Conservation (phyloP, 1,140 invertebrate genomes). For the Condylostylus longicornis region DNA sequence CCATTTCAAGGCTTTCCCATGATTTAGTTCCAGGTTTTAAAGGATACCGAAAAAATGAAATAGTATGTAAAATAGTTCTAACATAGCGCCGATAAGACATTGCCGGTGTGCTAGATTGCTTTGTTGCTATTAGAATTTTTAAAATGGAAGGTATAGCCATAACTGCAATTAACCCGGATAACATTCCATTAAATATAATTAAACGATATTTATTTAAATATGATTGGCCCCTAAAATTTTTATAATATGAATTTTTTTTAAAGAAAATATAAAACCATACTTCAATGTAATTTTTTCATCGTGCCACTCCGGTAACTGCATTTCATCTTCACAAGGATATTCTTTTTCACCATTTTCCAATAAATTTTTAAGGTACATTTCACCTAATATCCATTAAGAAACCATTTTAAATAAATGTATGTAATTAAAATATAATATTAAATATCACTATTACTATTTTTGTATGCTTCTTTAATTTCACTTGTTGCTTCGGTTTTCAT, state of each 20-base stretch:
- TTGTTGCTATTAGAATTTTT: constrained; percentile 45
- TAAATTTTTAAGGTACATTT: constrained; percentile 20
- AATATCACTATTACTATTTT: no score
- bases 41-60: constrained; percentile 55
- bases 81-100: constrained; percentile 62
- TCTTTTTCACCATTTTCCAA: constrained; percentile 19
- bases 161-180: constrained; percentile 45
- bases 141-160: constrained; percentile 48
- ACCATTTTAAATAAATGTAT: no score
- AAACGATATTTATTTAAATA: constrained; percentile 46
- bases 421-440: no score
- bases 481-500: no score
- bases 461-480: no score
- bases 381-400: no score
- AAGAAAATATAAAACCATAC: neutral
- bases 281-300: constrained; percentile 23
- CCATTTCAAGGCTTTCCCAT: constrained; percentile 49
- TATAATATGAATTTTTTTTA: constrained; percentile 12
- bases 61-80: constrained; percentile 51
- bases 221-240: constrained; percentile 40
- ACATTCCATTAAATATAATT: constrained; percentile 40
- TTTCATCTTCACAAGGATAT: constrained; percentile 19
- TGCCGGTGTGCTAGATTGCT: constrained; percentile 42
- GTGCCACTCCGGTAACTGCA: constrained; percentile 38
- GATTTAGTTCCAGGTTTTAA: constrained; percentile 20